These are phyloP conservation scores for Drosophila mojavensis DNA, from an alignment of 1,140 invertebrate genomes.

Conservation along the genomic window DNA sequence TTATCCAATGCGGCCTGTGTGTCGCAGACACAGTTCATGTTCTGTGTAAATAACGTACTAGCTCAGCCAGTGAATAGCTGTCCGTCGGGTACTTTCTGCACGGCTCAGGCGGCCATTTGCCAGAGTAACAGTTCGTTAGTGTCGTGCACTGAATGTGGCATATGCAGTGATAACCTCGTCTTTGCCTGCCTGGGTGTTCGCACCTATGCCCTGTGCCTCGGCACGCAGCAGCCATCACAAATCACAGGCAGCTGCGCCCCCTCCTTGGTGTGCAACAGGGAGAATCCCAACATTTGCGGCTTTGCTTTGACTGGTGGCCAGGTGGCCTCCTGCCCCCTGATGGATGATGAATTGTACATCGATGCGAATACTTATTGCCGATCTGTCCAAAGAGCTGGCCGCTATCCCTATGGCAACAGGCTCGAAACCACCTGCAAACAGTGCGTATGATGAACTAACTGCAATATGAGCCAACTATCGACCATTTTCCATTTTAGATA, in stretches of 20 bases:
- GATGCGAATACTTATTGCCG: conserved; percentile 37
- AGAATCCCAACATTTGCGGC: conserved; percentile 34
- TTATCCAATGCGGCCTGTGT: conserved; percentile 19
- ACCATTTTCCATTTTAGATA: conserved; percentile 20
- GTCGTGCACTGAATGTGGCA: conserved; percentile 4
- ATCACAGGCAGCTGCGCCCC: conserved; percentile 43
- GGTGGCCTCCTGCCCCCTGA: conserved; percentile 27
- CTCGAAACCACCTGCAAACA: conserved; percentile 46
- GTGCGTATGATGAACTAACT: conserved; percentile 25
- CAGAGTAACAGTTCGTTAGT: not conserved
- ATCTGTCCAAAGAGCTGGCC: conserved; percentile 18
- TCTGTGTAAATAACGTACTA: conserved; percentile 21
- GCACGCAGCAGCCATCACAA: conserved; percentile 1
- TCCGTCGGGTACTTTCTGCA: conserved; percentile 3
- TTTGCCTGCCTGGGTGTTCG: conserved; percentile 43
- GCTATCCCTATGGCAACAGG: conserved; percentile 43
- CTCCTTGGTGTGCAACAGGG: conserved; percentile 32
- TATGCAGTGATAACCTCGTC: not conserved
- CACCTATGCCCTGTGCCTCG: conserved; percentile 51
- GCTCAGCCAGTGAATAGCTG: conserved; percentile 2
- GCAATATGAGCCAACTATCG: not conserved
- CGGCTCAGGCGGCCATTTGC: not conserved
- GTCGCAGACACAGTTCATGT: conserved; percentile 22
- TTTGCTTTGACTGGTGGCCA: not conserved
- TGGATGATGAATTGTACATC: not conserved